Evolutionary conservation across 1,140 invertebrate species (phyloP).

Genomic region (Apolygus lucorum): DNA sequence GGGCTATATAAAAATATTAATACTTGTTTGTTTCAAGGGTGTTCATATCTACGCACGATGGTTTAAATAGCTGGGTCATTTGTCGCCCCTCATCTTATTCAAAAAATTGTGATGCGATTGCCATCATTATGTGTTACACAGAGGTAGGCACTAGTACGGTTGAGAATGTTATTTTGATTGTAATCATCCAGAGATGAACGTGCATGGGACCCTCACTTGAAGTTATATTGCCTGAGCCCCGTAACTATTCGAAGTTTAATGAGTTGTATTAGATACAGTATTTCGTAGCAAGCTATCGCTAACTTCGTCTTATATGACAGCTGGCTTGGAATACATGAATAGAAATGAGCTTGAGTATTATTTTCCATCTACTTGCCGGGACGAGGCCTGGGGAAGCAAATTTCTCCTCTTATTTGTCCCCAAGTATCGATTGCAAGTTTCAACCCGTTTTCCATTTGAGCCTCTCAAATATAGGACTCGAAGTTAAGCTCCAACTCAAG

Average conservation of each 20-base stretch:
- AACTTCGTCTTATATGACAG: conserved; percentile 9
- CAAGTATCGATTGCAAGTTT: conserved; percentile 3
- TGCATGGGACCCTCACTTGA: background rate
- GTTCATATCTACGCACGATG: no score
- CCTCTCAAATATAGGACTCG: no score
- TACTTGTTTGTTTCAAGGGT: no score
- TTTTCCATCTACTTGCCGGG: conserved; percentile 9
- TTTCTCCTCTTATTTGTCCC: background rate
- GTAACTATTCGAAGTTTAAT: conserved; percentile 12
- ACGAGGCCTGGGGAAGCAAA: background rate
- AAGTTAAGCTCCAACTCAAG: no score
- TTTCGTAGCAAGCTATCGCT: conserved; percentile 6
- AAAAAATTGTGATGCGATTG: no score
- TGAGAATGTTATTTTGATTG: conserved; percentile 4
- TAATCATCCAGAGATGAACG: background rate
- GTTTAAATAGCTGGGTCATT: no score
- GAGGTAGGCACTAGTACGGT: no score
- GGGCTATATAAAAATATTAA: no score
- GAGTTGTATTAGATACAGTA: conserved; percentile 8
- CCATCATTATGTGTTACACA: no score
- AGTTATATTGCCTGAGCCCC: conserved; percentile 1
- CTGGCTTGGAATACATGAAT: conserved; percentile 10
- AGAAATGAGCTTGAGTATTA: conserved; percentile 7
- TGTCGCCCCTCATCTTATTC: no score
- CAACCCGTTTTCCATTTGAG: no score